Percentiles rank a stretch among this genome's conserved stretches.
Conservation (phyloP, 2,113 vertebrate genomes). For the Scytalopus superciliaris region DNA sequence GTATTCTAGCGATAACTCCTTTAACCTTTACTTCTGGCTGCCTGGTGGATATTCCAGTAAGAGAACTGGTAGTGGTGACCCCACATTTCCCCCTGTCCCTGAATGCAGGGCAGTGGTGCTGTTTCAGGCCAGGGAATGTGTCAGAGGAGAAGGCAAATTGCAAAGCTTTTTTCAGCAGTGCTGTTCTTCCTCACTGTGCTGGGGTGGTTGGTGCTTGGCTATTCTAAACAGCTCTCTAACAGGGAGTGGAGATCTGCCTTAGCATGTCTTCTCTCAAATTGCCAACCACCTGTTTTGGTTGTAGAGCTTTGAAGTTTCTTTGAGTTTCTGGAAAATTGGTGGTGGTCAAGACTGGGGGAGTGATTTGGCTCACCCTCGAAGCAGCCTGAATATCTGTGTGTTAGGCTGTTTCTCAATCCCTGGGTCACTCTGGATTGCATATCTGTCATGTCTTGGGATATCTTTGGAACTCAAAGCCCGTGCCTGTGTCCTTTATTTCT, state of each 20-base stretch:
- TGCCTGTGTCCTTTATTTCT: background rate
- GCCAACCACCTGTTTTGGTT: background rate
- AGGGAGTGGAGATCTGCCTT: background rate
- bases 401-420: background rate
- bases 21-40: background rate
- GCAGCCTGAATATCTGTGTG: background rate
- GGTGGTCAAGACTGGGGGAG: background rate
- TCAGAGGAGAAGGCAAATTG: background rate
- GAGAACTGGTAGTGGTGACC: background rate
- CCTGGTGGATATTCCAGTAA: background rate
- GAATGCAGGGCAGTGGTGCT: background rate
- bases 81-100: background rate
- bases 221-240: fast-evolving
- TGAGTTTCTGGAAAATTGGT: background rate
- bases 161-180: background rate
- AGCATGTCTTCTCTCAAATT: background rate
- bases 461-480: background rate
- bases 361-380: background rate
- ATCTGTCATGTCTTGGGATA: background rate
- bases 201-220: background rate
- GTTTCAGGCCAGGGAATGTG: fast-evolving
- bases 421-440: background rate
- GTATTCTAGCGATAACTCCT: background rate
- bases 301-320: background rate
- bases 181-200: background rate